Conservation (phyloP, 1,140 invertebrate species). For the Psilanteris sp. region DNA sequence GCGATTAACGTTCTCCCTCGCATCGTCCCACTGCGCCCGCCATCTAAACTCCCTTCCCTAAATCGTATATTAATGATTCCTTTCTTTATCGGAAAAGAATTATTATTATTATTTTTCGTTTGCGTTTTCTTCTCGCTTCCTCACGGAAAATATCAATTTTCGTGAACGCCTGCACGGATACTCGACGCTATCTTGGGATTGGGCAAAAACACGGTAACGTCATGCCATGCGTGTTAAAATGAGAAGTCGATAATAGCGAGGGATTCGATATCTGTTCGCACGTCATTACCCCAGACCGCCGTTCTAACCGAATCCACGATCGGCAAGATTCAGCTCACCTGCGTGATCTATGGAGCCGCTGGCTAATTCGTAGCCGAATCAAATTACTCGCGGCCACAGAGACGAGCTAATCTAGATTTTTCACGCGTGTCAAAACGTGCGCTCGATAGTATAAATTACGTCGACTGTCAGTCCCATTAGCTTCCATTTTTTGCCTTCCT, state of each 20-base stretch:
- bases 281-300: constrained; percentile 78
- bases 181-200: constrained; percentile 47
- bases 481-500: no score
- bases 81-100: constrained; percentile 42
- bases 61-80: constrained; percentile 50
- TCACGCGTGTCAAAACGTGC: constrained; percentile 37
- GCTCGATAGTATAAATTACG: constrained; percentile 20
- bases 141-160: constrained; percentile 5
- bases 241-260: constrained; percentile 67
- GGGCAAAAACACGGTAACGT: constrained; percentile 64
- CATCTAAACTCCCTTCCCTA: constrained; percentile 53
- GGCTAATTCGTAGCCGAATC: constrained; percentile 70
- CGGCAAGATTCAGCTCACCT: constrained; percentile 61
- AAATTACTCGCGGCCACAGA: constrained; percentile 59
- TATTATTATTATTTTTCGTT: constrained; percentile 41
- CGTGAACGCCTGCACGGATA: constrained; percentile 1
- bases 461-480: no score
- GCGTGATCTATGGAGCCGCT: constrained; percentile 70
- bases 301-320: constrained; percentile 58
- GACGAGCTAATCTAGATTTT: constrained; percentile 55
- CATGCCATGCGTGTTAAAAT: constrained; percentile 65
- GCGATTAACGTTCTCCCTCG: constrained; percentile 55
- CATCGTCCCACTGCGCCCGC: not conserved
- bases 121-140: not conserved
- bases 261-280: constrained; percentile 80